These are phyloP conservation scores for Larimichthys polyactis DNA, from an alignment of 2,113 vertebrate genomes.

Conservation along the genomic window DNA sequence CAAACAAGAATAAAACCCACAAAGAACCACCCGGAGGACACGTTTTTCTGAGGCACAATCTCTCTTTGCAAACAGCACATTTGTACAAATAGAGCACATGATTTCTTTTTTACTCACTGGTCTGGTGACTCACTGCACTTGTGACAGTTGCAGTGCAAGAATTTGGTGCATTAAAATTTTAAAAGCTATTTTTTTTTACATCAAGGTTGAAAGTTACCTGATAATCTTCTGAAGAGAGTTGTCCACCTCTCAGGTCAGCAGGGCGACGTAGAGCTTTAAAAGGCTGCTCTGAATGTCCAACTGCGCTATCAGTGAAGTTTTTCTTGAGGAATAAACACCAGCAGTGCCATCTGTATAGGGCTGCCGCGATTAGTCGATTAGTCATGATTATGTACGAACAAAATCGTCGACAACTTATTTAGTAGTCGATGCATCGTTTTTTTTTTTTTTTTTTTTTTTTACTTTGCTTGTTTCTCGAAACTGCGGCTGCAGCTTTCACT, in stretches of 20 bases:
- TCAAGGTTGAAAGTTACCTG: not conserved
- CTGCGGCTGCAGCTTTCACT: too few relatives aligned
- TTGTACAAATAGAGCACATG: constrained; percentile 25
- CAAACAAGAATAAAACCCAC: not conserved
- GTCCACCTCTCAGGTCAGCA: not conserved
- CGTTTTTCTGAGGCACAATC: not conserved
- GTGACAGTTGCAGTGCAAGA: not conserved
- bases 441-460: too few relatives aligned
- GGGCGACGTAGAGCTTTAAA: not conserved
- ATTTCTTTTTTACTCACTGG: not conserved
- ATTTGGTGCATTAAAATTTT: not conserved
- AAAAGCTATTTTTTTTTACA: not conserved
- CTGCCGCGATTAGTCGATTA: too few relatives aligned
- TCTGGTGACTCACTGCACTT: not conserved
- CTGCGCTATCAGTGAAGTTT: too few relatives aligned
- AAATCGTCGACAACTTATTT: too few relatives aligned
- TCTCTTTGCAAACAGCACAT: constrained; percentile 11
- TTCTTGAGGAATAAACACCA: not conserved
- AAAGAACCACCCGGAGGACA: not conserved
- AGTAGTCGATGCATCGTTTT: too few relatives aligned
- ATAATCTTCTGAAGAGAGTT: not conserved
- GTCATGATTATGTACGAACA: too few relatives aligned
- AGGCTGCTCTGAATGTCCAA: too few relatives aligned
- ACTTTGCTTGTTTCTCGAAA: too few relatives aligned
- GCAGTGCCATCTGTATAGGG: not conserved